Conservation (phyloP, 2,113 vertebrate species). For the Nothocercus nigrocapillus region DNA sequence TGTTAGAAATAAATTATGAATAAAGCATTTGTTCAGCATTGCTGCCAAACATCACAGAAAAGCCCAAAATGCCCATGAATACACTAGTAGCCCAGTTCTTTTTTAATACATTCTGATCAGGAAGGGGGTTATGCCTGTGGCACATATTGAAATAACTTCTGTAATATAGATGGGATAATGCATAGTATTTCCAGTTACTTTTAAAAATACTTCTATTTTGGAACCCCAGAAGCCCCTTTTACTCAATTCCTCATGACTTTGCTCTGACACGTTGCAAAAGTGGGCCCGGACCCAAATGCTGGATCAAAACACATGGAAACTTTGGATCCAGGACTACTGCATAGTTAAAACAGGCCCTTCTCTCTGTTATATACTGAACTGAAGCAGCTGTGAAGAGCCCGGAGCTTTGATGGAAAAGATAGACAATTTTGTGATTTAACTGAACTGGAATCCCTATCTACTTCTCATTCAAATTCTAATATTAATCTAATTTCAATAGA, state of each 20-base stretch:
- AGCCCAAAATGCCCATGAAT: neutral
- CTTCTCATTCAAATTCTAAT: neutral
- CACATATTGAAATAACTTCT: neutral
- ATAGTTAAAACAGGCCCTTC: neutral
- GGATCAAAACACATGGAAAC: slow-evolving; percentile 50
- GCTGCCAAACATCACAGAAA: neutral
- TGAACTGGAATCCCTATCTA: neutral
- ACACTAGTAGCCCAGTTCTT: neutral
- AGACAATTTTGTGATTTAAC: slow-evolving; percentile 15
- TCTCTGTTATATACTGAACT: neutral
- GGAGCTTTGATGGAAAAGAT: neutral
- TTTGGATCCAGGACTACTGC: slow-evolving; percentile 8
- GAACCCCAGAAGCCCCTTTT: neutral
- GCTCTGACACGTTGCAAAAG: slow-evolving; percentile 9
- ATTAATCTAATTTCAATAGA: neutral
- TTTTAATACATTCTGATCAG: neutral
- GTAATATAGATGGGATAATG: neutral
- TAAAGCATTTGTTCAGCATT: neutral
- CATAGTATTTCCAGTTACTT: neutral
- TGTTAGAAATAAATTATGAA: neutral
- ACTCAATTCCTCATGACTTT: neutral
- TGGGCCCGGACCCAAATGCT: neutral
- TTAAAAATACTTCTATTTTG: neutral
- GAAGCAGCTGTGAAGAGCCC: slow-evolving; percentile 26
- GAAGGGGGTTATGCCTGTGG: neutral